These are phyloP conservation scores for Agriopis marginaria DNA, from an alignment of 2,888 invertebrate genomes.

Conservation along the genomic window DNA sequence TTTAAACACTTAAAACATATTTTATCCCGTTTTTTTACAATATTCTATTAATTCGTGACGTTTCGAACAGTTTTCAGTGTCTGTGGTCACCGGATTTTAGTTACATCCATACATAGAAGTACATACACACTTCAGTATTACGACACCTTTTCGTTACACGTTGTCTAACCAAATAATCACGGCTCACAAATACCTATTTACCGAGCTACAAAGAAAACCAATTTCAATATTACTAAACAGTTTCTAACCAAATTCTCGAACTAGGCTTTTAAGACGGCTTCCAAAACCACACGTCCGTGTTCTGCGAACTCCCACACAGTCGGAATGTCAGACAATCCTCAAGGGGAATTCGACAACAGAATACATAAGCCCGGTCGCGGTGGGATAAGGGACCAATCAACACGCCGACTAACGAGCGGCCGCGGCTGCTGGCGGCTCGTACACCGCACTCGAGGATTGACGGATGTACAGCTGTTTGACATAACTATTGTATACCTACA, in stretches of 20 bases:
- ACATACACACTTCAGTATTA: too few relatives aligned
- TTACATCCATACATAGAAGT: too few relatives aligned
- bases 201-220: background rate
- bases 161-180: too few relatives aligned
- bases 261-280: background rate
- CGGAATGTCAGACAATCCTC: slow-evolving; percentile 25
- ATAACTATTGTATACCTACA: background rate
- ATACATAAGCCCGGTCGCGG: slow-evolving; percentile 28
- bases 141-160: too few relatives aligned
- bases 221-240: background rate
- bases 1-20: too few relatives aligned
- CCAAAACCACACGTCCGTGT: slow-evolving; percentile 1
- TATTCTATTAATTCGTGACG: too few relatives aligned
- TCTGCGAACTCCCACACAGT: slow-evolving; percentile 7
- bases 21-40: too few relatives aligned
- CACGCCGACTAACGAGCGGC: slow-evolving; percentile 25
- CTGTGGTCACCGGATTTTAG: too few relatives aligned
- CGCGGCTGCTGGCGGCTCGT: slow-evolving; percentile 8
- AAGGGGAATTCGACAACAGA: slow-evolving; percentile 28
- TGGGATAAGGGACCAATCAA: slow-evolving; percentile 31
- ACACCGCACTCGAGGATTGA: slow-evolving; percentile 15
- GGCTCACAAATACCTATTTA: too few relatives aligned
- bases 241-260: background rate
- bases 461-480: background rate
- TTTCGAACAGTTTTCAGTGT: too few relatives aligned